Evolutionary conservation across 2,888 invertebrate species (phyloP), one percentile per base, ranked within the genome.

Genomic region (Emmelina monodactyla): DNA sequence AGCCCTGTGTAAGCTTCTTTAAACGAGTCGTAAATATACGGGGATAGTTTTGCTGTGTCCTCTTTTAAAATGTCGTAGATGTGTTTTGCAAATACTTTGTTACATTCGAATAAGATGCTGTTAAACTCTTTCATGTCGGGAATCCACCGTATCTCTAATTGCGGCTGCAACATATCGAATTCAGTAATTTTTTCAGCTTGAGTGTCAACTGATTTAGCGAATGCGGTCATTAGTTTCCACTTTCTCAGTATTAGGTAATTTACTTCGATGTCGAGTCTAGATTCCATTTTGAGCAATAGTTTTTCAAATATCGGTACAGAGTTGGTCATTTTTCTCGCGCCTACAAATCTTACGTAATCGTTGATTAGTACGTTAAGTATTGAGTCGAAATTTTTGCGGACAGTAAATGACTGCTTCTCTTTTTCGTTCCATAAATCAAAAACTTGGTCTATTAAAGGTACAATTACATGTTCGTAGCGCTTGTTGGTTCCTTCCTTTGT

Each of bases 221-320:
- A 51, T 35, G 43, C 41, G 5, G 45, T 43, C 2, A 37, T 31
- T n/a, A 62, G 31, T 43, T 47, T 53, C 53, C 58, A 60, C 19
- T 30, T 28, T 11, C 56, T 58, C 14, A 50, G 33, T 1, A 44
- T 11, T 4, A 44, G 37, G 39, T 62, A 61, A 37, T 53, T 50
- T 37, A 49, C 44, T 35, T 33, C 13, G 6, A 43, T 35, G 6
- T 5, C 5, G 5, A 19, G 19, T 6, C 5, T 6, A 19, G 5
- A 5, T 19, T 19, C 19, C 9, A 19, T 6, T 19, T 19, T 19
- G 5, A 6, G 5, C 5, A 5, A 19, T 9, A 19, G 5, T 19
- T 19, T 19, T 11, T 35, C 33, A 32, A 55, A 59, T 29, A 57
- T 38, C 37, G 46, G 50, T 10, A 47, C 38, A 11, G 63, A 59